phyloP scores from a whole-genome alignment of 1,140 invertebrate species.

The Campoletis sonorensis region DNA sequence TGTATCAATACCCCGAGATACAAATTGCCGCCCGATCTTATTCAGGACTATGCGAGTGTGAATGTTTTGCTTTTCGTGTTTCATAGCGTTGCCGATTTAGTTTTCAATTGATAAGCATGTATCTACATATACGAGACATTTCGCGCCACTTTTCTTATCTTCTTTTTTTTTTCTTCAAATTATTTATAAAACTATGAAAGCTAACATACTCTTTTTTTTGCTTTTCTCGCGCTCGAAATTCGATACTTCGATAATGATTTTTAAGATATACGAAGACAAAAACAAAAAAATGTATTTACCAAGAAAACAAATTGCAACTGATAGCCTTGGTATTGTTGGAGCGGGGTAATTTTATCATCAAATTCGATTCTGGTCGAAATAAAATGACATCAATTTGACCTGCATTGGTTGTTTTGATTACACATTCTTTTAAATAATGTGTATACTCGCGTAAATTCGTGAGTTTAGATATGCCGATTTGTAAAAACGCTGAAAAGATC shows the following conservation, averaged over 20 bases:
- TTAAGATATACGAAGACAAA: background rate
- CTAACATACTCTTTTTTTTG: constrained; percentile 57
- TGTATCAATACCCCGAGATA: constrained; percentile 54
- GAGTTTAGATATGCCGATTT: constrained; percentile 18
- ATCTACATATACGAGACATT: background rate
- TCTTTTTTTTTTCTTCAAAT: background rate
- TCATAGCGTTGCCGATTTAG: too few species aligned
- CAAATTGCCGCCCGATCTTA: constrained; percentile 6
- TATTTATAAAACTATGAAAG: too few species aligned
- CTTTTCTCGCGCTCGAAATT: background rate
- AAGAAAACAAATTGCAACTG: too few species aligned
- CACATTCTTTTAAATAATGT: background rate
- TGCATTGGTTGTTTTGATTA: background rate
- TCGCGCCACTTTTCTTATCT: background rate
- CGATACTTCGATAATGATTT: too few species aligned
- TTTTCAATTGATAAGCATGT: too few species aligned
- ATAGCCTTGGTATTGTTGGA: too few species aligned
- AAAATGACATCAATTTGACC: background rate
- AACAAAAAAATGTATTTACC: background rate
- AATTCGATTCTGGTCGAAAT: background rate
- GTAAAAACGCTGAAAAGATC: constrained; percentile 31
- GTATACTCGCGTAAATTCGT: background rate
- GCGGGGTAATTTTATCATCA: too few species aligned
- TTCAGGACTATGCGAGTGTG: background rate
- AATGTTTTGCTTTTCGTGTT: background rate